These are phyloP conservation scores for Andricus curvator DNA, from an alignment of 2,888 invertebrate genomes.

Conservation along the genomic window DNA sequence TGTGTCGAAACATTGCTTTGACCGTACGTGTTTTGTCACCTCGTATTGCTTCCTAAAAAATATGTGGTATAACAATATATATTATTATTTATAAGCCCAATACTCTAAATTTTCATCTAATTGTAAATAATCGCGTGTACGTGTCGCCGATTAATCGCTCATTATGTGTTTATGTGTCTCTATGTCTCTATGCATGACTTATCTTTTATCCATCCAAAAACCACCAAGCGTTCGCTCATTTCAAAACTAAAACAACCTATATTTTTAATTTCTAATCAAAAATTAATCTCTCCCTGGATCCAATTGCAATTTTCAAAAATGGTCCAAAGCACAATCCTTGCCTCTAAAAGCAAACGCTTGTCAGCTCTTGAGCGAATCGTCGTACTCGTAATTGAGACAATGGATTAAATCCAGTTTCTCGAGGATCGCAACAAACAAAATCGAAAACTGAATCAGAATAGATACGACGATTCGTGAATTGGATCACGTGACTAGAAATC, in stretches of 20 bases:
- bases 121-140: conserved; percentile 39
- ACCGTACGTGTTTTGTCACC: conserved; percentile 59
- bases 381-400: conserved; percentile 17
- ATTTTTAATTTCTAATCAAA: not conserved
- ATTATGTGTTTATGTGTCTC: conserved; percentile 30
- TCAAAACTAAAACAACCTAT: not conserved
- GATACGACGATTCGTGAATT: conserved; percentile 38
- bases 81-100: conserved; percentile 61
- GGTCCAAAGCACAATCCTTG: not conserved
- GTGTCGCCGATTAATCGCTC: conserved; percentile 26
- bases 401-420: conserved; percentile 37
- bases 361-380: conserved; percentile 26
- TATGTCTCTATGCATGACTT: conserved; percentile 41
- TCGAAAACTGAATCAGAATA: conserved; percentile 33
- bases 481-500: conserved; percentile 30
- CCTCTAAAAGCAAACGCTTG: conserved; percentile 15
- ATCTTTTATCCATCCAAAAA: conserved; percentile 47
- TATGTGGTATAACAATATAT: conserved; percentile 69
- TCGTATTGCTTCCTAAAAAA: conserved; percentile 71
- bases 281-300: not conserved
- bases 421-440: conserved; percentile 28
- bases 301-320: not conserved
- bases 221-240: conserved; percentile 39
- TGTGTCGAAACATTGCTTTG: conserved; percentile 78
- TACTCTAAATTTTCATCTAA: conserved; percentile 52